Conservation (phyloP, 2,797 vertebrate species). For the Falco biarmicus region DNA sequence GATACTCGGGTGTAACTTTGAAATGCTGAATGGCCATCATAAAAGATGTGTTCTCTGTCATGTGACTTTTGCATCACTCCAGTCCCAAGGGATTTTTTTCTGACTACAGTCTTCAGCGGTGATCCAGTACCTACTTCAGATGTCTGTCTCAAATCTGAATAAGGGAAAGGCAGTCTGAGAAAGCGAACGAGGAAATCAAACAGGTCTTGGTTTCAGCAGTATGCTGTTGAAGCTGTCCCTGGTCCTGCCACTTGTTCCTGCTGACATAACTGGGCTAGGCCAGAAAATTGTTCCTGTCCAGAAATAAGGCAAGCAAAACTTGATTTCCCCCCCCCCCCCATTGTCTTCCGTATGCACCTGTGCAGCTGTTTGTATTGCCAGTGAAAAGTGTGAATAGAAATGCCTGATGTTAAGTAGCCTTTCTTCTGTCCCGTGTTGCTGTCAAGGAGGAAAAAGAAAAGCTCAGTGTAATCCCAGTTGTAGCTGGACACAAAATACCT, state of each 20-base stretch:
- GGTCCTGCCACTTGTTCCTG: not conserved
- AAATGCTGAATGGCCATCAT: not conserved
- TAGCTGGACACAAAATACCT: not conserved
- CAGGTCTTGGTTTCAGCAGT: not conserved
- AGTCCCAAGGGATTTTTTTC: not conserved
- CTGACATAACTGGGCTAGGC: not conserved
- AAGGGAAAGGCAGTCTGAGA: not conserved
- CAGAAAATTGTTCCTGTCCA: not conserved
- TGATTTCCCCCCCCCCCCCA: rapidly evolving
- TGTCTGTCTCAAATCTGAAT: not conserved
- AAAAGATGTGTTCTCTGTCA: not conserved
- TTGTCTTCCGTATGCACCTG: not conserved
- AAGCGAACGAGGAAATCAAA: rapidly evolving
- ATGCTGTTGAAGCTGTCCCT: not conserved
- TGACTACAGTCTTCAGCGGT: not conserved
- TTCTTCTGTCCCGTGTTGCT: not conserved
- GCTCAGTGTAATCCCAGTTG: not conserved
- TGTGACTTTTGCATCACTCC: not conserved
- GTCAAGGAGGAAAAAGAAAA: not conserved
- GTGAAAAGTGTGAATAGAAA: not conserved
- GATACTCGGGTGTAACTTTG: not conserved
- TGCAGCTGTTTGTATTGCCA: not conserved
- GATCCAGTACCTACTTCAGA: not conserved
- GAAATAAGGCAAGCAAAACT: not conserved
- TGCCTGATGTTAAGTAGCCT: not conserved